A percentile compares a stretch with the other conserved stretches of the same genome.
Evolutionary conservation across 2,797 vertebrate species (phyloP).

Genomic region (Halcyon leucocephala): DNA sequence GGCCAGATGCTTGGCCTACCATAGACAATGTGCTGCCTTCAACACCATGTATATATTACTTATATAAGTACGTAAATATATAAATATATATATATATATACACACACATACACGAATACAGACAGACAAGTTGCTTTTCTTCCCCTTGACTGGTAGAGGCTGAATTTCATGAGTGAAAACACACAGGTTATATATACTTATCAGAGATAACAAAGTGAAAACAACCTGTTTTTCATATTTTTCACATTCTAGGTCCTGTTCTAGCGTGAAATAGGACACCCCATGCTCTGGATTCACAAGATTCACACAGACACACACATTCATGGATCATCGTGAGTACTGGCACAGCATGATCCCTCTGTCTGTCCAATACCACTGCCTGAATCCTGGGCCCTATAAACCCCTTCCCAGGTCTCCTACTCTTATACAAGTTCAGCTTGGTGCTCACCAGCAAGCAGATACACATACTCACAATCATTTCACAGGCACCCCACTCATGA

Average conservation of each 20-base stretch:
- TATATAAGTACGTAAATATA: too few species aligned
- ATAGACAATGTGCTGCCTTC: background rate
- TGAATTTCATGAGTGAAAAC: background rate
- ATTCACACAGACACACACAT: background rate
- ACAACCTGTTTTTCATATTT: too few species aligned
- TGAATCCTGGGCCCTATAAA: background rate
- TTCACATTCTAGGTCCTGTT: too few species aligned
- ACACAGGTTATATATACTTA: background rate
- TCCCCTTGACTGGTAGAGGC: background rate
- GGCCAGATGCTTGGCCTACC: background rate
- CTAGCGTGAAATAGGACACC: background rate
- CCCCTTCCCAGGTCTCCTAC: rapidly evolving
- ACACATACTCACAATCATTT: rapidly evolving
- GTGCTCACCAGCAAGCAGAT: background rate
- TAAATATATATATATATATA: too few species aligned
- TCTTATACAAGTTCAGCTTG: background rate
- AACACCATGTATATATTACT: background rate
- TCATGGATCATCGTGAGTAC: background rate
- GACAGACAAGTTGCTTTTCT: background rate
- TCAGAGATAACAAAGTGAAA: too few species aligned
- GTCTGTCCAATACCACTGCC: background rate
- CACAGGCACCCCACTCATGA: background rate
- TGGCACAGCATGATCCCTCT: background rate
- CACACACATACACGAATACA: background rate
- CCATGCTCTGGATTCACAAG: background rate